These are phyloP conservation scores for Micromussa lordhowensis DNA, from an alignment of 92 coral and sea anemone species.

Conservation along the genomic window DNA sequence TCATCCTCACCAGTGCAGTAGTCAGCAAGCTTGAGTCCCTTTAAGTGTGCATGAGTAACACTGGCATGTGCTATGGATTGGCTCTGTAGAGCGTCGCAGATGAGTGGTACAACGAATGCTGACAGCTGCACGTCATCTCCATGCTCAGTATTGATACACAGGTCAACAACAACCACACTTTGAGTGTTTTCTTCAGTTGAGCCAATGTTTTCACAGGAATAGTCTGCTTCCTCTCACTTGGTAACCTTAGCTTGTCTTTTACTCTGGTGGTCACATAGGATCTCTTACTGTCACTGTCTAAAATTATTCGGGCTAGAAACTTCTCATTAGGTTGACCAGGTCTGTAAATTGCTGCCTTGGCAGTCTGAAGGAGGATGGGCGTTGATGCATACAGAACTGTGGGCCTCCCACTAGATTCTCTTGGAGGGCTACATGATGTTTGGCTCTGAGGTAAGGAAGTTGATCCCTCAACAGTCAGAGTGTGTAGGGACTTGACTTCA, in stretches of 20 bases:
- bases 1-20: conserved; percentile 17
- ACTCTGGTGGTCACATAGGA: conserved; percentile 49
- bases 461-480: not conserved
- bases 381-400: conserved; percentile 34
- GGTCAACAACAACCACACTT: conserved; percentile 47
- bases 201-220: conserved; percentile 62
- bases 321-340: conserved; percentile 27
- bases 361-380: conserved; percentile 57
- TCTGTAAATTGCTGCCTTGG: conserved; percentile 37
- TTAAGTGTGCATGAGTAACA: not conserved
- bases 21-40: conserved; percentile 20
- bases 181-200: conserved; percentile 51
- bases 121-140: conserved; percentile 24
- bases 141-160: conserved; percentile 32
- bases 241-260: conserved; percentile 34
- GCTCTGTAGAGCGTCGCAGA: conserved; percentile 1
- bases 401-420: conserved; percentile 18
- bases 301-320: conserved; percentile 36
- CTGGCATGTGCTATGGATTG: conserved; percentile 2
- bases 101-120: conserved; percentile 13
- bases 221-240: conserved; percentile 50
- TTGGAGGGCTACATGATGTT: not conserved
- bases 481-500: not conserved
- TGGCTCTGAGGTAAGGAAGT: conserved; percentile 4
- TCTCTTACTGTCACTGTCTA: conserved; percentile 67